A percentile compares a stretch with the other conserved stretches of the same genome.
These are phyloP conservation scores for Hipparchia semele DNA, from an alignment of 2,888 invertebrate genomes.

Conservation along the genomic window DNA sequence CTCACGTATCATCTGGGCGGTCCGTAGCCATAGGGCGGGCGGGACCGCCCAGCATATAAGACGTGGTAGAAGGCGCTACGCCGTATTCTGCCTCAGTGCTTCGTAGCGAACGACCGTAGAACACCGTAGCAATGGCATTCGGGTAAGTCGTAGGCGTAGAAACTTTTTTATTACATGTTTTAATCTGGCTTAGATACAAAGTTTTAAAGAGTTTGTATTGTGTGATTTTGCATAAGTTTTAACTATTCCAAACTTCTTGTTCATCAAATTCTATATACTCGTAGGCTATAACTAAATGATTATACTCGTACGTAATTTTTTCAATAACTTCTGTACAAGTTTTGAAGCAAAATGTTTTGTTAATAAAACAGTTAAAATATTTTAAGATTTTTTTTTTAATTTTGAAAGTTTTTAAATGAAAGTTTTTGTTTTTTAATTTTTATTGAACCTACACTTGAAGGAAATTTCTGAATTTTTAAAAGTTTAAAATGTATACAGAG, in stretches of 20 bases:
- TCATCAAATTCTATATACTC: neutral
- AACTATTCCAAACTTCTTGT: neutral
- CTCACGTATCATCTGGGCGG: constrained; percentile 51
- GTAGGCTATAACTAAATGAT: too few relatives aligned
- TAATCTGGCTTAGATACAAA: too few relatives aligned
- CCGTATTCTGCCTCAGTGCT: constrained; percentile 54
- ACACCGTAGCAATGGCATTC: constrained; percentile 54
- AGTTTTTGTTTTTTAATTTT: too few relatives aligned
- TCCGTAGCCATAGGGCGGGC: constrained; percentile 53
- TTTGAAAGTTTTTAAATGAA: too few relatives aligned
- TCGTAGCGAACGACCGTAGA: constrained; percentile 41
- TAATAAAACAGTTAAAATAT: too few relatives aligned
- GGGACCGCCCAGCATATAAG: constrained; percentile 62
- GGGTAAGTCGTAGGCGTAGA: constrained; percentile 48
- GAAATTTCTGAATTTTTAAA: too few relatives aligned
- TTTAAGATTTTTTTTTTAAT: too few relatives aligned
- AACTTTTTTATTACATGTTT: constrained; percentile 5
- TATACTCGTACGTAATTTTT: too few relatives aligned
- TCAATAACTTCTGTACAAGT: too few relatives aligned
- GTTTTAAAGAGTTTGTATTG: neutral
- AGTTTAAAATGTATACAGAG: too few relatives aligned
- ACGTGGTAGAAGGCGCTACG: constrained; percentile 44
- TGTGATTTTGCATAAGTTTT: neutral
- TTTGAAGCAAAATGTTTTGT: too few relatives aligned
- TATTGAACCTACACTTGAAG: too few relatives aligned